phyloP scores from a whole-genome alignment of 2,113 vertebrate species.

The Nibea coibor region DNA sequence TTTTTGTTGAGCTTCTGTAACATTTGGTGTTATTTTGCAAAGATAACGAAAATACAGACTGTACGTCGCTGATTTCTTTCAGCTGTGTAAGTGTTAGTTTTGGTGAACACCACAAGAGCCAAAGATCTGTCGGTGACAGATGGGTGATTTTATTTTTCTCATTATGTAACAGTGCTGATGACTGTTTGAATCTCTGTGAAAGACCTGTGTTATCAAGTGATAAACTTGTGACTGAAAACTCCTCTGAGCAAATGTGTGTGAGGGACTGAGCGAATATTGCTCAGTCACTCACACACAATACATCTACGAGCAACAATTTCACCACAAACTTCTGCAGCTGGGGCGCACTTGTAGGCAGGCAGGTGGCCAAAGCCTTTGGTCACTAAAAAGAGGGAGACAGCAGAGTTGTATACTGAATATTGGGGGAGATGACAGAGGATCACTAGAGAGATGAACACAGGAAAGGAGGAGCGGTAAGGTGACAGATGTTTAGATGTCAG shows the following conservation, averaged over 20 bases:
- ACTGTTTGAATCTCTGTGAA: neutral
- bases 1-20: neutral
- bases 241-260: neutral
- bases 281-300: constrained; percentile 2
- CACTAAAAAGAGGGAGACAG: neutral
- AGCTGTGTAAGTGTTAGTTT: constrained; percentile 6
- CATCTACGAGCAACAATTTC: neutral
- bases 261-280: constrained; percentile 11
- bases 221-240: neutral
- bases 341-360: neutral
- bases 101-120: neutral
- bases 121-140: constrained; percentile 21
- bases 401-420: no score
- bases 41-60: neutral
- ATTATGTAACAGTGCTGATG: neutral
- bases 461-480: neutral
- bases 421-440: no score
- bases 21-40: neutral
- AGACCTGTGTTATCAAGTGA: neutral
- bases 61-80: neutral
- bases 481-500: neutral
- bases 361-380: constrained; percentile 1
- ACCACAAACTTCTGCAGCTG: constrained; percentile 28
- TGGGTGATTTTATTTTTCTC: neutral
- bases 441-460: neutral